Evolutionary conservation across 2,888 invertebrate species (phyloP).

Genomic region (Acheta domesticus): DNA sequence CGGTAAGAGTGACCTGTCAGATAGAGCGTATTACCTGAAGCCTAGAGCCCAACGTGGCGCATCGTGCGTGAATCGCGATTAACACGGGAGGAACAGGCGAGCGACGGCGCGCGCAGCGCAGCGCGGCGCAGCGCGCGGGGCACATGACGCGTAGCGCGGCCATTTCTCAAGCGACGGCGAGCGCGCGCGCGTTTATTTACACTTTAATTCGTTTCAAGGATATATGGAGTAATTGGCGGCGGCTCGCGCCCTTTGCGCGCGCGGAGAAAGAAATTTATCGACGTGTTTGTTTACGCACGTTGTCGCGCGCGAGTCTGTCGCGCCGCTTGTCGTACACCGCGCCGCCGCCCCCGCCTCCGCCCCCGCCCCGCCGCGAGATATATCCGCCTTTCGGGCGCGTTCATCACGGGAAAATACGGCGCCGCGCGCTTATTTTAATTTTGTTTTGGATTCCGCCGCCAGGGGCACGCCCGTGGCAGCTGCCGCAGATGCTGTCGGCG

Average conservation of each 20-base stretch:
- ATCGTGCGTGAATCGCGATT: too few species aligned
- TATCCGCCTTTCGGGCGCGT: slow-evolving; percentile 4
- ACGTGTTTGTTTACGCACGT: slow-evolving; percentile 4
- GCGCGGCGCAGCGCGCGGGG: too few species aligned
- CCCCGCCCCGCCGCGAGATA: not conserved
- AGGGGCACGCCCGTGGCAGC: not conserved
- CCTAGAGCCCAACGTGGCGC: too few species aligned
- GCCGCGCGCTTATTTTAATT: slow-evolving; percentile 10
- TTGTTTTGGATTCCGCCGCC: slow-evolving; percentile 10
- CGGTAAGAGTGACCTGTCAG: too few species aligned
- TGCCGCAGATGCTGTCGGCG: slow-evolving; percentile 1
- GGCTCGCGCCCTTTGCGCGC: not conserved
- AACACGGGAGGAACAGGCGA: too few species aligned
- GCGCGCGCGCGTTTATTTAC: too few species aligned
- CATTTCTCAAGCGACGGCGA: too few species aligned
- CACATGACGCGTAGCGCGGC: too few species aligned
- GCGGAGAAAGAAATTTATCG: not conserved
- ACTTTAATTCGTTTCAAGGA: too few species aligned
- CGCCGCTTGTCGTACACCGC: not conserved
- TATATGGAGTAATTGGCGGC: too few species aligned
- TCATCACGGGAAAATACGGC: slow-evolving; percentile 18
- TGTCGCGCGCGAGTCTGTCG: not conserved
- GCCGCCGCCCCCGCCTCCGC: not conserved
- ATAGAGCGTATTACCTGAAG: too few species aligned
- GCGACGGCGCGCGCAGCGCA: too few species aligned